phyloP scores from a whole-genome alignment of 2,113 vertebrate species.

The Falcunculus frontatus region DNA sequence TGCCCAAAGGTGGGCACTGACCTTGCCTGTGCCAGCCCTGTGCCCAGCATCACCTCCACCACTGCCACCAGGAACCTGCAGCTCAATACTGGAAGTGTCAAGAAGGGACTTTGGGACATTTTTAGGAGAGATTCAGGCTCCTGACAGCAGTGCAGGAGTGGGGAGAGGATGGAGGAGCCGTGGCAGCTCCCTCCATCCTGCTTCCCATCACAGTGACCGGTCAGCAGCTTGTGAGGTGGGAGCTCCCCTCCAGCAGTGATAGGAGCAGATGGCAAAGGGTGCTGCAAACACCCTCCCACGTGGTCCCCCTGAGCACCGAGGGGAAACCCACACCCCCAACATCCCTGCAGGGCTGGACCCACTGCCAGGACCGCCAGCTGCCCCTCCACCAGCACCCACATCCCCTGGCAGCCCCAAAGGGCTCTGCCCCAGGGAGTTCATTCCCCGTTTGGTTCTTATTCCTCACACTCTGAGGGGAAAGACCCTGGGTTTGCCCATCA shows the following conservation, averaged over 20 bases:
- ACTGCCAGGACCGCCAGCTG: not conserved
- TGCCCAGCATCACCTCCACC: not conserved
- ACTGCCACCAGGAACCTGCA: not conserved
- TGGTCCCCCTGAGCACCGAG: not conserved
- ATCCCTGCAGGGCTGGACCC: not conserved
- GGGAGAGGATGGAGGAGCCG: rapidly evolving
- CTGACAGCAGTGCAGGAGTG: not conserved
- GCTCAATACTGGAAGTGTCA: not conserved
- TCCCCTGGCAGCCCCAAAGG: not conserved
- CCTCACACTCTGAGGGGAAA: rapidly evolving
- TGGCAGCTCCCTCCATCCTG: not conserved
- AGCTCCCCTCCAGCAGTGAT: not conserved
- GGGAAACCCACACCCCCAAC: rapidly evolving
- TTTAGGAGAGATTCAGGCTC: not conserved
- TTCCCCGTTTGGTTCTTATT: rapidly evolving
- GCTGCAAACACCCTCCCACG: rapidly evolving
- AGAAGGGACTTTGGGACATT: not conserved
- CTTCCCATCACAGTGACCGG: constrained; percentile 57
- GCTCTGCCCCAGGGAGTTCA: not conserved
- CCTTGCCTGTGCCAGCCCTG: no score
- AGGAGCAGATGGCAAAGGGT: not conserved
- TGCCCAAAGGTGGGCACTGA: not conserved
- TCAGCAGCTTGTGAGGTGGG: constrained; percentile 5
- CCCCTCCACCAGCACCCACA: not conserved
- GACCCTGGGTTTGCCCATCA: not conserved